These are phyloP conservation scores for Notiomystis cincta DNA, from an alignment of 2,113 vertebrate species.

Conservation along the genomic window DNA sequence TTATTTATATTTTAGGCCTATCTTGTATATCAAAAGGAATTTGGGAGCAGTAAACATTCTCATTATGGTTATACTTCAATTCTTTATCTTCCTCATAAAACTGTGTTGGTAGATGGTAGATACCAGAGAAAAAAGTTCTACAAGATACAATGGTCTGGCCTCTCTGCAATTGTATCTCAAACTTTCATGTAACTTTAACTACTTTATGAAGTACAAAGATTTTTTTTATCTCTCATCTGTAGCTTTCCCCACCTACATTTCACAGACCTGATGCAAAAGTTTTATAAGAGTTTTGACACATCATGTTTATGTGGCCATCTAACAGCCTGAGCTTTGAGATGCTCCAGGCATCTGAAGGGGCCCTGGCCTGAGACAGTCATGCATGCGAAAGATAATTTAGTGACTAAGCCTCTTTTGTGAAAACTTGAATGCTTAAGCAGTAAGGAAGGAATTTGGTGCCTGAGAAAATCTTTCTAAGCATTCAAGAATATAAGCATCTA, in stretches of 20 bases:
- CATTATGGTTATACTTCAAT: neutral
- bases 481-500: neutral
- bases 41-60: neutral
- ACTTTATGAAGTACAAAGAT: neutral
- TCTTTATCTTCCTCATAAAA: neutral
- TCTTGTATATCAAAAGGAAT: neutral
- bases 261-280: neutral
- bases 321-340: neutral
- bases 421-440: neutral
- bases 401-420: neutral
- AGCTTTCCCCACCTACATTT: neutral
- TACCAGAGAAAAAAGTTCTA: neutral
- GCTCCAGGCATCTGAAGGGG: neutral
- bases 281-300: neutral
- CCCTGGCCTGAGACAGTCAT: neutral
- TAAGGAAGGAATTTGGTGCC: neutral
- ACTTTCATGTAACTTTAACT: neutral
- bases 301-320: neutral
- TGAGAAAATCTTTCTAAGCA: neutral
- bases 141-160: neutral
- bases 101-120: neutral
- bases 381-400: neutral
- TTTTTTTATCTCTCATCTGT: neutral
- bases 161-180: neutral
- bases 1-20: neutral